Evolutionary conservation across 2,888 invertebrate genomes (phyloP), one percentile per base, ranked within the genome.

Genomic region (Drosophila paramelanica): DNA sequence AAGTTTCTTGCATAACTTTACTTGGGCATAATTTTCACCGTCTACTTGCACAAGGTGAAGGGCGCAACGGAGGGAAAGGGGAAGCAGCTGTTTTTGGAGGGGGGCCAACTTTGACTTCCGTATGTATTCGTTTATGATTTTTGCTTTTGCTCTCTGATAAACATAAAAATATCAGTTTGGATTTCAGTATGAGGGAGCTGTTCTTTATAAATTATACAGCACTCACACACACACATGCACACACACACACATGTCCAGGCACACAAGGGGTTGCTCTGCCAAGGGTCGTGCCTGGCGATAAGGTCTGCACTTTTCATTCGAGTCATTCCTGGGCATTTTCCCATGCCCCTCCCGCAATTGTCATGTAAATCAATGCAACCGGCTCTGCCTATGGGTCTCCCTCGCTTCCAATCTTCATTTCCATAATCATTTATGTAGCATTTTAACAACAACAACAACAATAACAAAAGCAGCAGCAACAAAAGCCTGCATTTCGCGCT

Each of bases 341-440:
- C 78, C 79, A 81, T 68, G 81, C 69, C 75, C 72, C 73, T 73
- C 65, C 59, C 70, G 59, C 81, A 74, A 76, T 82, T 82, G 85
- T 87, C 85, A 83, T 83, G 82, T 77, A 83, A 85, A 83, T 88
- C 73, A 75, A 79, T 84, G 79, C 82, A 81, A 77, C 66, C 33
- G 36, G 39, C 36, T 53, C 39, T 45, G 58, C 41, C 52, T 55
- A 7, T 8, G 10, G 10, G 2, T 65, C 64, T 23, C 61, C 25
- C 25, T 17, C 42, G 61, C 55, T 67, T 65, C 68, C 61, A 51
- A 81, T 78, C 75, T 72, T 64, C 79, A 85, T 87, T 85, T 85
- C 88, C 85, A 79, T 78, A 86, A 80, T 69, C 84, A 62, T 61
- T 67, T 68, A 55, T 59, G 60, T 71, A 56, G 65, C 45, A 75